Evolutionary conservation across 2,888 invertebrate genomes (phyloP), one percentile per base, ranked within the genome.

Genomic region (Tetramorium bicarinatum): DNA sequence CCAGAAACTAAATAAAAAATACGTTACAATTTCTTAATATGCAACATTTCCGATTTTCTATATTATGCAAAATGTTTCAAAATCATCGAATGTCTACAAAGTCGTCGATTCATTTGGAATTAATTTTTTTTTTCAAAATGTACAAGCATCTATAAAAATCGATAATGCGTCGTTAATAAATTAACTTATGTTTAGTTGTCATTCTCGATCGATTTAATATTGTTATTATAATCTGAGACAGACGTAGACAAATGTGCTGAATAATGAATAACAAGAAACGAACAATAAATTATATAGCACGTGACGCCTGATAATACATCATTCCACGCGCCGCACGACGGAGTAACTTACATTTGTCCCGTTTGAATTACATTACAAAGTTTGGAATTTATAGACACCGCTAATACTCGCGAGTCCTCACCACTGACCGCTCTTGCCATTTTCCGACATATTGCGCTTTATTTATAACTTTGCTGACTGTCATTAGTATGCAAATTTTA

Each of bases 351-450:
- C 59, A 71, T 79, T 71, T 59, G 59, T 69, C 47, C 47, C 47
- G 38, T 80, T 71, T 61, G 71, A 80, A 71, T 80, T 80, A 80
- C 59, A 80, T 80, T 71, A 49, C 79, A 80, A 77, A 80, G 79
- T 80, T 80, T 11, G 38, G 18, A 71, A 80, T 80, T 80, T 80
- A 80, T 80, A 80, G 79, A 38, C 38, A 80, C 34, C 49, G 59
- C 71, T 71, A 59, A 80, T 80, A 59, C n/a, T 41, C 59, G 79
- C 71, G 59, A 80, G 71, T 71, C 34, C 59, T 61, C 47, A 47
- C 47, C 59, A 15, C 15, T 56, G 67, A 76, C 76, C 62, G 38
- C 49, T 2, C 41, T 44, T n/a, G 13, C 66, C 67, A 54, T 77
- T 71, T 71, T 34, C 71, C 71, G 56, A 59, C 71, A 59, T 80